These are phyloP conservation scores for Panagrolaimus sp. DNA, from an alignment of 1,140 invertebrate species.

Conservation along the genomic window DNA sequence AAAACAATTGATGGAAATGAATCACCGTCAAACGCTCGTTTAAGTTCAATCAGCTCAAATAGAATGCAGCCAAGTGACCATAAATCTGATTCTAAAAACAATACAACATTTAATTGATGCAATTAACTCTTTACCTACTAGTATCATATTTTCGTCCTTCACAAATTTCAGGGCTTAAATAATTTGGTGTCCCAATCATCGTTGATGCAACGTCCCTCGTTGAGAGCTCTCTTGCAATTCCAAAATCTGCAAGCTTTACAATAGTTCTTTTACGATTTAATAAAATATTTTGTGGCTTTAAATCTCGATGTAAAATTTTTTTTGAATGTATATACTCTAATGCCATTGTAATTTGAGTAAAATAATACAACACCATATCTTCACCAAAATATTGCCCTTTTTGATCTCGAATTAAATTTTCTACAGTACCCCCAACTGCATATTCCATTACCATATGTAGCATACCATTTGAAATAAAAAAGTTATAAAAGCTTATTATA, in stretches of 20 bases:
- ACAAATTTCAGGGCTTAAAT: slow-evolving; percentile 78
- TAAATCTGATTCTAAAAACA: slow-evolving; percentile 66
- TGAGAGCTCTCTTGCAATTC: slow-evolving; percentile 30
- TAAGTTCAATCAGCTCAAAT: slow-evolving; percentile 69
- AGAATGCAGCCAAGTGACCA: slow-evolving; percentile 79
- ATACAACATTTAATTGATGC: slow-evolving; percentile 66
- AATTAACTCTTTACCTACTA: not conserved
- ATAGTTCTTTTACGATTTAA: slow-evolving; percentile 63
- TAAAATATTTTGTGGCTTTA: slow-evolving; percentile 67
- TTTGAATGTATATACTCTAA: slow-evolving; percentile 63
- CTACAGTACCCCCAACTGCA: slow-evolving; percentile 63
- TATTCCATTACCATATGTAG: slow-evolving; percentile 64
- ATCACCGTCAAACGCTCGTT: slow-evolving; percentile 65
- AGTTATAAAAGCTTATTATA: slow-evolving; percentile 63
- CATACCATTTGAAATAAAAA: slow-evolving; percentile 60
- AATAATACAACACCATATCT: slow-evolving; percentile 63
- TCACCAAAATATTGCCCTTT: slow-evolving; percentile 60
- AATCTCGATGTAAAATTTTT: slow-evolving; percentile 63
- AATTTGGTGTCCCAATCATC: slow-evolving; percentile 75
- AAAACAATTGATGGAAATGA: slow-evolving; percentile 26
- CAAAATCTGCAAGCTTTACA: slow-evolving; percentile 36
- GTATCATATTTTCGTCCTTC: slow-evolving; percentile 61
- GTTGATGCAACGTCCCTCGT: slow-evolving; percentile 26
- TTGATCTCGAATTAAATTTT: slow-evolving; percentile 61
- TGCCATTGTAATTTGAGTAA: slow-evolving; percentile 64